A percentile compares a stretch with the other conserved stretches of the same genome.
These are phyloP conservation scores for Atta texana DNA, from an alignment of 1,140 invertebrate species.

Conservation along the genomic window DNA sequence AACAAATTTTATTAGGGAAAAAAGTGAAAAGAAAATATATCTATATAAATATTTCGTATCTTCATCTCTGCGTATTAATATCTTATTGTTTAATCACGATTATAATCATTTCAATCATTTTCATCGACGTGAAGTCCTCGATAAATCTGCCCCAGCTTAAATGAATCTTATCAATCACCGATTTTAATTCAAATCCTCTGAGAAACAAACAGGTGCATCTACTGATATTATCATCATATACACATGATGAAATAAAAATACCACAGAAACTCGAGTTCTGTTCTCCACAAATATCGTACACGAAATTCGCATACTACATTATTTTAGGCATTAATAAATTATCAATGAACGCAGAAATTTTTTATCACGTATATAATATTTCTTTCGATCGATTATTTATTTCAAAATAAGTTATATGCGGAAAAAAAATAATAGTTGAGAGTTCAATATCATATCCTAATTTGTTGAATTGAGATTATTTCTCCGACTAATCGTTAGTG, in stretches of 20 bases:
- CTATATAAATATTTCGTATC: background rate
- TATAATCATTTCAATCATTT: constrained; percentile 5
- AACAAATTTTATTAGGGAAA: background rate
- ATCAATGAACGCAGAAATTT: background rate
- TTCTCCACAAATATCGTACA: background rate
- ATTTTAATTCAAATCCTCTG: constrained; percentile 42
- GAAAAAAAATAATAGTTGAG: background rate
- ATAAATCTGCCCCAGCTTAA: constrained; percentile 4
- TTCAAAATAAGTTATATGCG: background rate
- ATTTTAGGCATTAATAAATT: background rate
- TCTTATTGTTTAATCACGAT: constrained; percentile 11
- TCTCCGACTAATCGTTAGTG: constrained; percentile 23
- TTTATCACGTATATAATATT: background rate
- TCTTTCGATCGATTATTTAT: background rate
- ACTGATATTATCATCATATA: background rate
- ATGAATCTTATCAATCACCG: constrained; percentile 12
- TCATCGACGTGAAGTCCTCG: background rate
- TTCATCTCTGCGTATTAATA: background rate
- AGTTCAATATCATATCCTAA: constrained; percentile 7
- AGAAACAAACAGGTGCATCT: constrained; percentile 39
- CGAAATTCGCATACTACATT: background rate
- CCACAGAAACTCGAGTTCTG: background rate
- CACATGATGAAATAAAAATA: background rate
- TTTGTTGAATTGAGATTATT: constrained; percentile 16
- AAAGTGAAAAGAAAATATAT: background rate